Conservation (phyloP, 2,797 vertebrate genomes). For the Phoeniculus purpureus region DNA sequence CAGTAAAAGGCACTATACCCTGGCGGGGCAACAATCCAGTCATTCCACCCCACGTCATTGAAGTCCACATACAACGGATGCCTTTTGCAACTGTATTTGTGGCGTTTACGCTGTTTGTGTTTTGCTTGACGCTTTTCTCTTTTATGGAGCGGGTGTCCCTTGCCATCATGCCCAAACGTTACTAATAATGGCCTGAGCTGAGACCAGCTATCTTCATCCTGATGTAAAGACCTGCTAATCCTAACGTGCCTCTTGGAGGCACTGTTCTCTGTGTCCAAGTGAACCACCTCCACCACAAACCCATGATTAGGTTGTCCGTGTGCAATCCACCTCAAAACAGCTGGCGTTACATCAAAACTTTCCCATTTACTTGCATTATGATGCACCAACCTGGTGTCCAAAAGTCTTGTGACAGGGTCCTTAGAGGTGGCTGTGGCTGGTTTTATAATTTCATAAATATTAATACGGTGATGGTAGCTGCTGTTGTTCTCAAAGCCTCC, state of each 20-base stretch:
- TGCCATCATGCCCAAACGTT: conserved; percentile 94
- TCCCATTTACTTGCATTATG: conserved; percentile 95
- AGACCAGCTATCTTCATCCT: conserved; percentile 90
- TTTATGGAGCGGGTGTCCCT: conserved; percentile 90
- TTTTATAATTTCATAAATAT: conserved; percentile 97
- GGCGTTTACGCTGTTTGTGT: conserved; percentile 89
- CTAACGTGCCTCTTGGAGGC: conserved; percentile 88
- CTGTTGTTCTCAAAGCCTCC: conserved; percentile 77
- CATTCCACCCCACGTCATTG: conserved; percentile 98
- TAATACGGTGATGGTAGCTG: conserved; percentile 91
- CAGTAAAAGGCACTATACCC: conserved; percentile 99
- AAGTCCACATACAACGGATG: conserved; percentile 98
- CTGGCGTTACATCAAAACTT: conserved; percentile 95
- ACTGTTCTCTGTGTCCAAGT: conserved; percentile 81
- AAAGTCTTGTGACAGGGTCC: conserved; percentile 88
- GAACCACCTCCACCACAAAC: conserved; percentile 94
- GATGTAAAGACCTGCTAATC: conserved; percentile 95
- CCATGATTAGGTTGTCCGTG: conserved; percentile 92
- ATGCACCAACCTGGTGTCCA: conserved; percentile 96
- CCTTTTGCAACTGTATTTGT: conserved; percentile 93
- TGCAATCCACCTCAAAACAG: conserved; percentile 90
- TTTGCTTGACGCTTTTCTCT: conserved; percentile 93
- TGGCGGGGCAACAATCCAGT: conserved; percentile 98
- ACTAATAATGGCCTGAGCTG: conserved; percentile 93
- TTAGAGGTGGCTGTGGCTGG: conserved; percentile 77